phyloP scores from a whole-genome alignment of 2,888 invertebrate species.

The Caenorhabditis sinica region DNA sequence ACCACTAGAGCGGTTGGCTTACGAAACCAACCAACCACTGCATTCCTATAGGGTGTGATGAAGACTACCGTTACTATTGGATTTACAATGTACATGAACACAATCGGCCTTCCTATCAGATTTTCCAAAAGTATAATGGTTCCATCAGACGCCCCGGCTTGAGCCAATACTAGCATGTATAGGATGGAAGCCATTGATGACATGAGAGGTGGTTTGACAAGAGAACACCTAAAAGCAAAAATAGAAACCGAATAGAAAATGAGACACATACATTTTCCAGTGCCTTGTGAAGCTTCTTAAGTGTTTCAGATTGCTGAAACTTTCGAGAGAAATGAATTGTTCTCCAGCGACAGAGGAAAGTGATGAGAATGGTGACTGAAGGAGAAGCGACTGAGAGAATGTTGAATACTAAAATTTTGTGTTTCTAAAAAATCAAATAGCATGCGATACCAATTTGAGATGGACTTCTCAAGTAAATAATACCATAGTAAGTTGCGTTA shows the following conservation, averaged over 20 bases:
- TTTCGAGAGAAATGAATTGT: background rate
- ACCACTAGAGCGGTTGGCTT: background rate
- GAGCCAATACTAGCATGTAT: background rate
- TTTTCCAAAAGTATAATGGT: constrained; percentile 1
- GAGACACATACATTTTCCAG: constrained; percentile 11
- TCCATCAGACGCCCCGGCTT: background rate
- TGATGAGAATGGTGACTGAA: background rate
- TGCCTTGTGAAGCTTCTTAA: constrained; percentile 10
- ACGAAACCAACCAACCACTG: constrained; percentile 3
- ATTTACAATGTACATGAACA: constrained; percentile 9
- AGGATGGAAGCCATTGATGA: background rate
- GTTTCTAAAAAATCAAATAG: constrained; percentile 30
- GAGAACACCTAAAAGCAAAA: constrained; percentile 7
- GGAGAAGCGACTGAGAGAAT: background rate
- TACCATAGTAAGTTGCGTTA: constrained; percentile 4
- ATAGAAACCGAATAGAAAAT: background rate
- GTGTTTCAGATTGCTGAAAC: constrained; percentile 3
- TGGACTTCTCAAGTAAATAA: background rate
- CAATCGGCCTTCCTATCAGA: constrained; percentile 11
- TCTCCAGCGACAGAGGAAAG: background rate
- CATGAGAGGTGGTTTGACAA: constrained; percentile 18
- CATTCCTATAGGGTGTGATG: constrained; percentile 16
- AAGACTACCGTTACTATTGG: constrained; percentile 17
- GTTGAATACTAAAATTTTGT: background rate
- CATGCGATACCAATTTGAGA: constrained; percentile 32